Evolutionary conservation across 2,797 vertebrate genomes (phyloP), one percentile per base, ranked within the genome.

Genomic region (Cirrhinus mrigala): DNA sequence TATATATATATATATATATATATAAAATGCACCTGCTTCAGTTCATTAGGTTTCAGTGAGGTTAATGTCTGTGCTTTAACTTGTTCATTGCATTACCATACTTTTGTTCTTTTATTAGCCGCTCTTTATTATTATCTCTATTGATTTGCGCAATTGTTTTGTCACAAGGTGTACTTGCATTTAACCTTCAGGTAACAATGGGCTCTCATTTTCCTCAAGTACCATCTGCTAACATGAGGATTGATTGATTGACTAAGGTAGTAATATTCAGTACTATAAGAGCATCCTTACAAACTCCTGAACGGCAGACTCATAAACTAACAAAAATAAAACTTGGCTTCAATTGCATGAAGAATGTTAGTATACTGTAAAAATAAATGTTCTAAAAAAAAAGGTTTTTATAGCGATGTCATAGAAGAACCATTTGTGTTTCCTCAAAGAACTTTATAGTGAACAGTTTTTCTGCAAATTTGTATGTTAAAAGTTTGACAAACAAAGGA

Each of bases 61-160:
- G 52, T 46, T 27, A 78, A 78, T 76, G 3, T 66, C 62, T 66
- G 27, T 69, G 37, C 68, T 69, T 44, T 40, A 44, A 78, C 76
- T 44, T 78, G 54, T 44, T 60, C 22, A 60, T 60, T 44, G 75
- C 22, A 60, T 40, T 78, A 20, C 20, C 74, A n/a, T 29, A 6
- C 18, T 9, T 58, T 76, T 76, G 54, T 60, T 44, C 22, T 78
- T 78, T 62, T 44, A 60, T 60, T 78, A 60, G 37, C 14, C 54
- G 60, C 24, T 60, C 33, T 60, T 60, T 60, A 9, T 77, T 77
- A 58, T 77, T 40, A 78, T 24, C 22, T 60, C 20, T 16, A 24
- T 24, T 77, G 52, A 77, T 58, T 60, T 77, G 6, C 4, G 0
- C 20, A 58, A 58, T 44, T 77, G 54, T 58, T 77, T 60, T 60